phyloP scores from a whole-genome alignment of 2,888 invertebrate species.

The Cyclophora albipunctata region DNA sequence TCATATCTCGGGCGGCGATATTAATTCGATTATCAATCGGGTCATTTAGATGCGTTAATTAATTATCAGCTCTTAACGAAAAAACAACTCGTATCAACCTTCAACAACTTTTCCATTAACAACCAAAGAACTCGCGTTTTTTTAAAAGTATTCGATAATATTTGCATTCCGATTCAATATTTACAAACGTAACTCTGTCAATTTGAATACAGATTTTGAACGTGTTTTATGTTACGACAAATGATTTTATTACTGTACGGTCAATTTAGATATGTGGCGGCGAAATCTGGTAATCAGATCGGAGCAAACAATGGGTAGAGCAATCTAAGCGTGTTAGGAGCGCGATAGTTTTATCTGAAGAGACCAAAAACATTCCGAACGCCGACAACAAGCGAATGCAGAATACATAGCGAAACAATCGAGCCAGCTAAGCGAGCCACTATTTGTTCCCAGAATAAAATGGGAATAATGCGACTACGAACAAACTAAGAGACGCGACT shows the following conservation, averaged over 20 bases:
- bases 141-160: too few relatives aligned
- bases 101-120: too few relatives aligned
- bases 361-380: slow-evolving; percentile 10
- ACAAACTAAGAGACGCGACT: slow-evolving; percentile 24
- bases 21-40: slow-evolving; percentile 18
- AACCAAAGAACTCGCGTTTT: too few relatives aligned
- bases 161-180: too few relatives aligned
- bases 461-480: slow-evolving; percentile 27
- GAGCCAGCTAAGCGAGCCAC: slow-evolving; percentile 22
- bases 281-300: too few relatives aligned
- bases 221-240: too few relatives aligned
- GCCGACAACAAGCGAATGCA: slow-evolving; percentile 14
- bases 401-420: slow-evolving; percentile 30
- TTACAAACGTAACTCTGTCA: too few relatives aligned
- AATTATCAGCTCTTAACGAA: slow-evolving; percentile 2
- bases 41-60: slow-evolving; percentile 11
- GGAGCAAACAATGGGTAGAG: too few relatives aligned
- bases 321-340: slow-evolving; percentile 6
- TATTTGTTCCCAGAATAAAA: slow-evolving; percentile 35
- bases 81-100: too few relatives aligned
- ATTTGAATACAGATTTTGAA: too few relatives aligned
- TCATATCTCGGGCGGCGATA: slow-evolving; percentile 12
- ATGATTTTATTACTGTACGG: too few relatives aligned
- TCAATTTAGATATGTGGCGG: too few relatives aligned
- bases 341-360: slow-evolving; percentile 6